These are phyloP conservation scores for Holacanthella duospinosa DNA, from an alignment of 2,888 invertebrate genomes.

Conservation along the genomic window DNA sequence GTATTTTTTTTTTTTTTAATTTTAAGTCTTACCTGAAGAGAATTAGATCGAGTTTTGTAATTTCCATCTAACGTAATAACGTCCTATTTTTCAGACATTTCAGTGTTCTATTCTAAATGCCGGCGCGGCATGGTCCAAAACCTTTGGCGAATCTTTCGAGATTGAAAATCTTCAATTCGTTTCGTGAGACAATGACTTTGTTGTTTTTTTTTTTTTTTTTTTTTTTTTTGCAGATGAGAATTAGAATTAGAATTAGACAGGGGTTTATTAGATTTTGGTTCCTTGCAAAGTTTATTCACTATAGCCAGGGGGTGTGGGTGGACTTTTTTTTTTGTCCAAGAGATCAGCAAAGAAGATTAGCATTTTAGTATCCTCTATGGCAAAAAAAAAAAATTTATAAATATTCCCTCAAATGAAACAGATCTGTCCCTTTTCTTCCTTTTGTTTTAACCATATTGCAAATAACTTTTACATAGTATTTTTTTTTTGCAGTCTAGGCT, in stretches of 20 bases:
- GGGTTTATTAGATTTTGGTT: not conserved
- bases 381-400: not conserved
- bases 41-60: too few relatives aligned
- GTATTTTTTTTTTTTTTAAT: too few relatives aligned
- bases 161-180: too few relatives aligned
- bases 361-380: not conserved
- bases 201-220: too few relatives aligned
- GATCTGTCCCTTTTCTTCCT: not conserved
- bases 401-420: not conserved
- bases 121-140: too few relatives aligned
- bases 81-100: too few relatives aligned
- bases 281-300: too few relatives aligned
- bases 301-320: slow-evolving; percentile 1
- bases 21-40: too few relatives aligned
- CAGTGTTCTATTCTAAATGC: too few relatives aligned
- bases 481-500: not conserved
- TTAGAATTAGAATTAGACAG: not conserved
- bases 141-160: too few relatives aligned
- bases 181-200: slow-evolving; percentile 2
- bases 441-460: not conserved
- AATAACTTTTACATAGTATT: not conserved
- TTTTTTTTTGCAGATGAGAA: too few relatives aligned
- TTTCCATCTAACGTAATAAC: too few relatives aligned
- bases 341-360: not conserved
- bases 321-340: not conserved